phyloP scores from a whole-genome alignment of 2,888 invertebrate genomes.

The Cantharis flavilabris region DNA sequence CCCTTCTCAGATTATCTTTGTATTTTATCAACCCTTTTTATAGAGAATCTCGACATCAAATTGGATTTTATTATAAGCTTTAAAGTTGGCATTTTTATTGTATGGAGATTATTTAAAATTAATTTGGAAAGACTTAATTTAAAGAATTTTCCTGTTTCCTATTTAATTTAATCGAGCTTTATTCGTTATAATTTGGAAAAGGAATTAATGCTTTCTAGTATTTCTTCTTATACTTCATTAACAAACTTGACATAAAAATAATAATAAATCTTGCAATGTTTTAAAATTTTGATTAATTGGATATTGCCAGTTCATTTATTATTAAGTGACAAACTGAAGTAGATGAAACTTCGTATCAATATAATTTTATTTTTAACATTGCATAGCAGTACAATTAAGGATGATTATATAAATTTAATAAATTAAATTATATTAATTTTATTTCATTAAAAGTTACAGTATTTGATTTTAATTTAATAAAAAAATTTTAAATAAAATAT shows the following conservation, averaged over 20 bases:
- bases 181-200: background rate
- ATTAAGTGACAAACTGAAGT: background rate
- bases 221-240: background rate
- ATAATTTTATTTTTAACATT: background rate
- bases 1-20: constrained; percentile 35
- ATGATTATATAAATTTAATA: background rate
- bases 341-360: background rate
- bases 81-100: constrained; percentile 37
- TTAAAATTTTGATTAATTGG: background rate
- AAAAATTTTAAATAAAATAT: background rate
- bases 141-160: background rate
- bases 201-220: background rate
- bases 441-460: background rate
- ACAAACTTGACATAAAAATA: background rate
- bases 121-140: constrained; percentile 4
- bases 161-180: background rate
- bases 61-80: constrained; percentile 43
- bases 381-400: background rate
- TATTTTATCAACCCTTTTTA: constrained; percentile 43
- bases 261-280: background rate
- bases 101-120: constrained; percentile 24
- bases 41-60: constrained; percentile 34
- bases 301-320: background rate
- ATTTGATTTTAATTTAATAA: background rate
- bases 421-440: background rate